phyloP scores from a whole-genome alignment of 1,140 invertebrate species.

The Bombyx mandarina region DNA sequence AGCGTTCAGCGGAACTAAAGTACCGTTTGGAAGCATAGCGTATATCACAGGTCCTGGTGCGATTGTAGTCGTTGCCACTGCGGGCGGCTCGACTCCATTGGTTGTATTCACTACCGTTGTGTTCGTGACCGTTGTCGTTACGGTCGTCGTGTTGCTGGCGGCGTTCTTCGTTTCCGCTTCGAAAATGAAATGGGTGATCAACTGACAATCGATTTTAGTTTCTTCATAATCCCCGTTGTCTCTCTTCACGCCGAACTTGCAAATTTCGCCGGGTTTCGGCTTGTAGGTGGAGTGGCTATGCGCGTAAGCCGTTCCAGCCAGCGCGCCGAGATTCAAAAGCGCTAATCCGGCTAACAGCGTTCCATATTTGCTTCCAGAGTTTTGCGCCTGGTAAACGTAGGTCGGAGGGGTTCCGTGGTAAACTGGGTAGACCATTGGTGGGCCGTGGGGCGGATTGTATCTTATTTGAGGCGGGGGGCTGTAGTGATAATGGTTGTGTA shows the following conservation, averaged over 20 bases:
- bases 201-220: constrained; percentile 55
- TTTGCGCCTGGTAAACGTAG: constrained; percentile 58
- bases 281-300: constrained; percentile 35
- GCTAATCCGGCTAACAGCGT: constrained; percentile 53
- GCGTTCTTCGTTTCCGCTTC: constrained; percentile 34
- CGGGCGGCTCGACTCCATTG: constrained; percentile 12
- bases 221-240: constrained; percentile 60
- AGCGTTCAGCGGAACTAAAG: constrained; percentile 39
- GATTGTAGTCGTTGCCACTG: constrained; percentile 4
- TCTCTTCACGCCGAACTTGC: constrained; percentile 54
- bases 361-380: constrained; percentile 61
- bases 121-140: constrained; percentile 47
- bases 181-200: constrained; percentile 55
- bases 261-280: constrained; percentile 45
- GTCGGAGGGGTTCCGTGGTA: constrained; percentile 49
- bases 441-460: constrained; percentile 38
- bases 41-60: constrained; percentile 23
- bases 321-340: constrained; percentile 51
- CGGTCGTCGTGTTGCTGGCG: constrained; percentile 34
- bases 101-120: constrained; percentile 38
- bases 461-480: constrained; percentile 51
- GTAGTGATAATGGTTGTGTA: constrained; percentile 53
- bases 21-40: constrained; percentile 47
- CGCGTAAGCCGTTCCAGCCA: constrained; percentile 44
- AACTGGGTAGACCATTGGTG: constrained; percentile 44